phyloP scores from a whole-genome alignment of 1,140 invertebrate genomes.

The Mactra quadrangularis region DNA sequence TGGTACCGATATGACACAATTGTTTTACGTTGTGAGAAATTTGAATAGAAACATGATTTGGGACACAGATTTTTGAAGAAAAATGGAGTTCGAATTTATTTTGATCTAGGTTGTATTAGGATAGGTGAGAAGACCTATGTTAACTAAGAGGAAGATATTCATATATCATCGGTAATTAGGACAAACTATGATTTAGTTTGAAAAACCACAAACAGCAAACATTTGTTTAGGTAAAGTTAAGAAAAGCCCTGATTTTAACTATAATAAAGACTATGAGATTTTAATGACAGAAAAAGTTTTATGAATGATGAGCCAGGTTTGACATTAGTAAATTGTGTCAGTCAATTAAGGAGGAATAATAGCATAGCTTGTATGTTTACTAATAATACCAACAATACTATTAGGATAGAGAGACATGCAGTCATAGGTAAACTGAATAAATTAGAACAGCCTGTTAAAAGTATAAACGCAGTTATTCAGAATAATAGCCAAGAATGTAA shows the following conservation, averaged over 20 bases:
- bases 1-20: not conserved
- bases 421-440: not conserved
- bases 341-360: too few species aligned
- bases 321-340: too few species aligned
- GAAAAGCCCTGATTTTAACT: too few species aligned
- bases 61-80: conserved; percentile 4
- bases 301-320: too few species aligned
- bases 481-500: not conserved
- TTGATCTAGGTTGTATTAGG: conserved; percentile 6
- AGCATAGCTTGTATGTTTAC: too few species aligned
- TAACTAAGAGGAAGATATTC: conserved; percentile 21
- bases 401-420: not conserved
- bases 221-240: conserved; percentile 16
- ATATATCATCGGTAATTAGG: conserved; percentile 20
- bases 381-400: not conserved
- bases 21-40: conserved; percentile 18
- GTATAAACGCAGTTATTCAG: not conserved
- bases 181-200: not conserved
- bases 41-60: conserved; percentile 49
- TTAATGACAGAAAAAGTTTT: too few species aligned
- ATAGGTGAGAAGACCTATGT: conserved; percentile 5
- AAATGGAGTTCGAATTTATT: conserved; percentile 24
- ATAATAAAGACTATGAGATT: too few species aligned
- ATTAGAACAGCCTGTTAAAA: not conserved
- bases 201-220: conserved; percentile 12